Base-by-base conservation (phyloP, 2,113 vertebrate genomes). In the Halcyon senegalensis region DNA sequence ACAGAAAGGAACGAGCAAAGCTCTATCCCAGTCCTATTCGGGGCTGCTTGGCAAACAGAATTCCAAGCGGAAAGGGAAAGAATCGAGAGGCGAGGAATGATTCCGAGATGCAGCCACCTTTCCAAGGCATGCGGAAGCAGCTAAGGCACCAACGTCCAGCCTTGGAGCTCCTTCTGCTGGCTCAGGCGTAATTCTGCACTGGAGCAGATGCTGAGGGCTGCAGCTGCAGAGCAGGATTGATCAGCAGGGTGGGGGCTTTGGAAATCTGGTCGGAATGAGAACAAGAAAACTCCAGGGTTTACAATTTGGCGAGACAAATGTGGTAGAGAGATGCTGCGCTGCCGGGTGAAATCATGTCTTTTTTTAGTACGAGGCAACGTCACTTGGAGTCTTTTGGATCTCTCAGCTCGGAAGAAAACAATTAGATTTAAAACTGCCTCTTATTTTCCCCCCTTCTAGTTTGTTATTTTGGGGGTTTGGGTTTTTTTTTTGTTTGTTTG, bases 131-230 rank as follows among this genome's bases (percentile, higher is more conserved):
- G 7, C 11, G 80, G 14, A 59, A 33, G 43, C 88, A 62, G 87
- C n/a, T 28, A 7, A 7, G 27, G 25, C 46, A 8, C 72, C 93
- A 25, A 19, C 16, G 96, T 31, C 77, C 94, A 82, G 96, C 59
- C 90, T 44, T 92, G 94, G 96, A 97, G 96, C 96, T 97, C 96
- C 96, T 96, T 97, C 96, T 97, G 96, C 96, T 96, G 96, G 96
- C 28, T 82, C 13, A 31, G 35, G 83, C 66, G 39, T 78, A 58
- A 21, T 81, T 94, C 69, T 96, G 89, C 96, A 96, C 89, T 9
- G 56, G 11, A 37, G 73, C 91, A 70, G 83, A 63, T 24, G 1
- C 9, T 1, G 33, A 39, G 41, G 77, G 82, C 86, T 94, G 92
- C 94, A 87, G 94, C 94, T 85, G 96, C 84, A n/a, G 1, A 7